phyloP scores from a whole-genome alignment of 2,888 invertebrate species.

The Synergus laeviventris region DNA sequence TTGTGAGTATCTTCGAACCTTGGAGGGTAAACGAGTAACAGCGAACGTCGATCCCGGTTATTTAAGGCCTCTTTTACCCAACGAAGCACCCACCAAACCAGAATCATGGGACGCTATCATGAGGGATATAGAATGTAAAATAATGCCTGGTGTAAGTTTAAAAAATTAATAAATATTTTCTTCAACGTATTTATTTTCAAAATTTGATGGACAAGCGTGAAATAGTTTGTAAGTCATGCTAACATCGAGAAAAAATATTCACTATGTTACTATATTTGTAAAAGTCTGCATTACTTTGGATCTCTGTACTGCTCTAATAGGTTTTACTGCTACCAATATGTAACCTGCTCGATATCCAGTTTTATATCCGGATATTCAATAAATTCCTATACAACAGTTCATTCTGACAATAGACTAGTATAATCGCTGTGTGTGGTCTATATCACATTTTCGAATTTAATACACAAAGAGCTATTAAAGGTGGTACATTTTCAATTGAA shows the following conservation, averaged over 20 bases:
- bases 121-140: slow-evolving; percentile 91
- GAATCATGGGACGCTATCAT: slow-evolving; percentile 94
- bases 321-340: slow-evolving; percentile 20
- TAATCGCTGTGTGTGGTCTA: slow-evolving; percentile 6
- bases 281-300: neutral
- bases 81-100: slow-evolving; percentile 88
- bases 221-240: neutral
- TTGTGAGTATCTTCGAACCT: slow-evolving; percentile 90
- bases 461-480: neutral
- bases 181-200: neutral
- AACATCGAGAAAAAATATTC: neutral
- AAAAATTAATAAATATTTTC: neutral
- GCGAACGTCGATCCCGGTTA: slow-evolving; percentile 96
- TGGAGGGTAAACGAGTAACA: slow-evolving; percentile 88
- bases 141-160: slow-evolving; percentile 90
- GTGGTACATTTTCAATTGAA: neutral
- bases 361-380: slow-evolving; percentile 35
- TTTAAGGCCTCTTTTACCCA: slow-evolving; percentile 86
- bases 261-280: neutral
- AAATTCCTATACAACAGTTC: slow-evolving; percentile 19
- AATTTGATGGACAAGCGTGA: neutral
- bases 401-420: slow-evolving; percentile 11
- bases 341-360: neutral
- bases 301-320: slow-evolving; percentile 15
- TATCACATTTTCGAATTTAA: slow-evolving; percentile 13